Conservation (phyloP, 2,888 invertebrate species). For the Caenorhabditis afra region DNA sequence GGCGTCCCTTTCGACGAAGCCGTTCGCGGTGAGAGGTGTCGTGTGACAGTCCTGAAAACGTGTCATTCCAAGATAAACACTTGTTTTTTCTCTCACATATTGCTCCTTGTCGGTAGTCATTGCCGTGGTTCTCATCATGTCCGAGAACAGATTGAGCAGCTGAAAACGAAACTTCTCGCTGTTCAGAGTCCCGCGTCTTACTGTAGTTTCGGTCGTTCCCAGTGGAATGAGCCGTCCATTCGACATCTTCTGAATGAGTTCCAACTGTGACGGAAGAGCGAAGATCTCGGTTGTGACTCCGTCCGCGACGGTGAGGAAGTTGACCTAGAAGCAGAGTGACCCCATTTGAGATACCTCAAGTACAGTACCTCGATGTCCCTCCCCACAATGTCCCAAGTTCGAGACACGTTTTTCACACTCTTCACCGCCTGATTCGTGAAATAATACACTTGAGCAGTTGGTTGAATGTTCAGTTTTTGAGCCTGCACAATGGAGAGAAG, state of each 20-base stretch:
- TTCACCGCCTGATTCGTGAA: constrained; percentile 56
- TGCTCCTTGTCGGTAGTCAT: constrained; percentile 39
- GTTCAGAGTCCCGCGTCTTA: not conserved
- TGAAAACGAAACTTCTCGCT: not conserved
- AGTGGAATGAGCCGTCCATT: constrained; percentile 50
- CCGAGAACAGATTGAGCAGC: constrained; percentile 11
- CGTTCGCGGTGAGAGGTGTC: constrained; percentile 4
- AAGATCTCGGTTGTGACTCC: constrained; percentile 37
- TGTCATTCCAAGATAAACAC: not conserved
- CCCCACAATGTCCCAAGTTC: constrained; percentile 44
- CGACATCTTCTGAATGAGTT: constrained; percentile 41
- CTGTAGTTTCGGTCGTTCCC: constrained; percentile 10
- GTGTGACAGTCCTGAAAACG: constrained; percentile 32
- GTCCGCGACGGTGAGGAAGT: constrained; percentile 49
- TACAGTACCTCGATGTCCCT: constrained; percentile 43
- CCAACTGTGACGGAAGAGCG: constrained; percentile 39
- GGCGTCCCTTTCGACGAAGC: constrained; percentile 31
- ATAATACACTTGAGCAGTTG: constrained; percentile 57
- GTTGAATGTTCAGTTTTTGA: constrained; percentile 48
- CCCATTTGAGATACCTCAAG: not conserved
- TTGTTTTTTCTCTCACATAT: constrained; percentile 20
- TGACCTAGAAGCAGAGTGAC: constrained; percentile 13
- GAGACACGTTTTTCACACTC: constrained; percentile 36
- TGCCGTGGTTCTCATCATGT: constrained; percentile 26
- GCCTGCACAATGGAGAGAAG: constrained; percentile 50